Evolutionary conservation across 2,113 vertebrate genomes (phyloP), one percentile per base, ranked within the genome.

Genomic region (Psittacus erithacus): DNA sequence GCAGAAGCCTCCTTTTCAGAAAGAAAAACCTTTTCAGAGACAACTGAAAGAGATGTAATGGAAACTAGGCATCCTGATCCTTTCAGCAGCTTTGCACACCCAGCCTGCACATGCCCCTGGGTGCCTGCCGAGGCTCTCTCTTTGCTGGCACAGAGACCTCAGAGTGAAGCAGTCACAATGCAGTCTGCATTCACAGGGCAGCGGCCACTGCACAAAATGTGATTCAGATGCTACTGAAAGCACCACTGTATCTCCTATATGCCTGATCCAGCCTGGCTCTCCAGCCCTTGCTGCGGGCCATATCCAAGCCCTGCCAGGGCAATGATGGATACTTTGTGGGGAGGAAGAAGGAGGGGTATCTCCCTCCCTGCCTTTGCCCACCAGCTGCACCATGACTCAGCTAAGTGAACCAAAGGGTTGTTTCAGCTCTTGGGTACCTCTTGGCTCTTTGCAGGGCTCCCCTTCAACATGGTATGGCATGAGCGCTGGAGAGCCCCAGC

Each of bases 281-380:
- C 43, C 55, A 22, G 63, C 9, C 2, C 47, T 83, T 0, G 0
- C 27, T 1, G 1, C 1, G 0, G 44, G n/a, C 64, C 3, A 0
- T n/a, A 28, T 27, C 67, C 50, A 22, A 73, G 19, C 35, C 33
- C 19, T 78, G 17, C 7, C 2, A 28, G 13, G 27, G 29, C 10
- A 3, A 24, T 18, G 70, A 49, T 25, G 49, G 67, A 65, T 41
- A 7, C 1, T 0, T 8, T 0, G 0, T 0, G 3, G 49, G 15
- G 44, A 80, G 15, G 31, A n/a, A 49, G 35, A 39, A 39, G 3
- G 6, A 18, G 4, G 2, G 69, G n/a, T 3, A 0, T 38, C n/a
- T 79, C 24, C 12, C 11, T 94, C 41, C 24, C 18, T 0, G 4
- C 16, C 44, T 57, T n/a, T 76, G n/a, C 29, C 57, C 2, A 2